These are phyloP conservation scores for Idris sp. DNA, from an alignment of 1,140 invertebrate species.

Conservation along the genomic window DNA sequence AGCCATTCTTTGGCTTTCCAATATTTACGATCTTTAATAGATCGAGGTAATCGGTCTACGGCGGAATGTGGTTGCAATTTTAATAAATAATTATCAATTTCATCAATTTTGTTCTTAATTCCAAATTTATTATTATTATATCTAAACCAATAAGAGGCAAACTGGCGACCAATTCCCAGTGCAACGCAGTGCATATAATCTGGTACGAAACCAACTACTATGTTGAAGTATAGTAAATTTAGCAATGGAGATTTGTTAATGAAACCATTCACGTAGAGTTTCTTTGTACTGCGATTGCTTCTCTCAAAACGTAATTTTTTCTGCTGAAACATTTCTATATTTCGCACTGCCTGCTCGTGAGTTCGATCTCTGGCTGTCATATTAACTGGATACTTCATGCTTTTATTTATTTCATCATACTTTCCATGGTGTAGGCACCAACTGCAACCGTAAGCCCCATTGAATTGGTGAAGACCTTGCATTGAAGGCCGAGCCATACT, in stretches of 20 bases:
- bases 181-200: conserved; percentile 30
- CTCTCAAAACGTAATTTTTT: background rate
- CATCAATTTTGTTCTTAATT: conserved; percentile 11
- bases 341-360: background rate
- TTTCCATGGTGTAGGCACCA: conserved; percentile 31
- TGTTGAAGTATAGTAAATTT: conserved; percentile 8
- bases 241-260: too few species aligned
- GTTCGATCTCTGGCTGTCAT: background rate
- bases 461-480: too few species aligned
- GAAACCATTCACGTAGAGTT: conserved; percentile 10
- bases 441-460: conserved; percentile 8
- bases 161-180: conserved; percentile 21
- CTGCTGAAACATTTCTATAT: background rate
- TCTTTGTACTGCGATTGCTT: conserved; percentile 2
- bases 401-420: background rate
- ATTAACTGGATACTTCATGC: background rate
- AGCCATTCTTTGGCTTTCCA: too few species aligned
- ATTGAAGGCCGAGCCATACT: too few species aligned
- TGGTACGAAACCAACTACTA: conserved; percentile 12
- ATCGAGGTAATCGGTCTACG: too few species aligned
- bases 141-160: conserved; percentile 27
- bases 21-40: too few species aligned
- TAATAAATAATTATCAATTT: background rate
- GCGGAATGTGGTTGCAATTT: too few species aligned
- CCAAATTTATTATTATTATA: too few species aligned